Evolutionary conservation across 2,888 invertebrate species (phyloP).

Genomic region (Steromphala cineraria): DNA sequence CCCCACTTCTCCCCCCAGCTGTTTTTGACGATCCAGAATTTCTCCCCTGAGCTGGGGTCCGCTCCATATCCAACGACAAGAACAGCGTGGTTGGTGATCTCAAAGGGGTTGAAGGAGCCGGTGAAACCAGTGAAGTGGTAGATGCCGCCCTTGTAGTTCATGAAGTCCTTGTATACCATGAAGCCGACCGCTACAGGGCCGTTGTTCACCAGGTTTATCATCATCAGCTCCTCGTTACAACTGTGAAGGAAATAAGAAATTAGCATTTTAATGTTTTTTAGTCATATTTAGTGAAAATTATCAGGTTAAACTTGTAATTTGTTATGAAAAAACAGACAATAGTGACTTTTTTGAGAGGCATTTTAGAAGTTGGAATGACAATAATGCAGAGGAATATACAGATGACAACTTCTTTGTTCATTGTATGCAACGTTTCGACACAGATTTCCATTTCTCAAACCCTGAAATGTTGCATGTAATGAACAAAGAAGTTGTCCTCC

Average conservation of each 20-base stretch:
- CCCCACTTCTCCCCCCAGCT: slow-evolving; percentile 75
- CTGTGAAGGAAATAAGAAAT: slow-evolving; percentile 54
- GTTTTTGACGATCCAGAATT: slow-evolving; percentile 76
- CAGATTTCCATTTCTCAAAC: too few relatives aligned
- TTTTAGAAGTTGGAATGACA: too few relatives aligned
- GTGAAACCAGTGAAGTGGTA: slow-evolving; percentile 75
- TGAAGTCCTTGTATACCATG: slow-evolving; percentile 76
- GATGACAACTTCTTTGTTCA: too few relatives aligned
- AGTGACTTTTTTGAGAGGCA: too few relatives aligned
- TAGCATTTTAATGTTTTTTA: too few relatives aligned
- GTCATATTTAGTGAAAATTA: too few relatives aligned
- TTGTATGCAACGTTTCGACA: too few relatives aligned
- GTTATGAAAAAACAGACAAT: too few relatives aligned
- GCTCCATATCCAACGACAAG: slow-evolving; percentile 77
- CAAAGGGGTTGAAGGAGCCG: slow-evolving; percentile 75
- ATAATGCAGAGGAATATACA: too few relatives aligned
- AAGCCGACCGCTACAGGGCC: slow-evolving; percentile 77
- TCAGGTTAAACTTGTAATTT: too few relatives aligned
- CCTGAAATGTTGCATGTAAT: too few relatives aligned
- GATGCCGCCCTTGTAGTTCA: slow-evolving; percentile 74
- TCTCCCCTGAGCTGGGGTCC: slow-evolving; percentile 65
- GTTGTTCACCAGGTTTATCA: slow-evolving; percentile 73
- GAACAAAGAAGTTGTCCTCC: too few relatives aligned
- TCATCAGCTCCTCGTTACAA: slow-evolving; percentile 77
- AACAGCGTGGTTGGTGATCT: slow-evolving; percentile 77